These are phyloP conservation scores for Dolomedes plantarius DNA, from an alignment of 2,888 invertebrate genomes.

Conservation along the genomic window DNA sequence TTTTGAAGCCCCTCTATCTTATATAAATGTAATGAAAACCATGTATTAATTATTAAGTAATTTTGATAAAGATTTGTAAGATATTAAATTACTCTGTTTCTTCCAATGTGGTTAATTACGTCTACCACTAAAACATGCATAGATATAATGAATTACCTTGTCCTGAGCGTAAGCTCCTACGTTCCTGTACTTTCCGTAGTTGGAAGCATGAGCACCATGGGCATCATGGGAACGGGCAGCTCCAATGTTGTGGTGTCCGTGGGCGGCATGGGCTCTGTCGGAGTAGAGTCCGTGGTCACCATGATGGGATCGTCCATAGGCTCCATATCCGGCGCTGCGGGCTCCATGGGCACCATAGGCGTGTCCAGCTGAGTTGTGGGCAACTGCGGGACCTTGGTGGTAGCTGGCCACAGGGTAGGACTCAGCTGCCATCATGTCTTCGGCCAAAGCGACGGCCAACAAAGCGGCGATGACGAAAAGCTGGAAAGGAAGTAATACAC, in stretches of 20 bases:
- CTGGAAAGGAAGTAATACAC: too few species aligned
- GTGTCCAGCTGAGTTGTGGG: conserved; percentile 50
- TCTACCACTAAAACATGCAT: too few species aligned
- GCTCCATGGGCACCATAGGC: conserved; percentile 62
- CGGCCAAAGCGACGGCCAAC: conserved; percentile 51
- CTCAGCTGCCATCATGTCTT: conserved; percentile 60
- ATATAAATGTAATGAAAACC: too few species aligned
- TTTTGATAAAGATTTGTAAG: too few species aligned
- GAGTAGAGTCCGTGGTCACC: conserved; percentile 68
- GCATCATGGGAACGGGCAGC: conserved; percentile 46
- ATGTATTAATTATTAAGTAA: too few species aligned
- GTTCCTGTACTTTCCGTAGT: conserved; percentile 61
- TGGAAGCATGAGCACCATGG: conserved; percentile 57
- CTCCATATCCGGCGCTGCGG: conserved; percentile 45
- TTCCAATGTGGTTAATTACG: too few species aligned
- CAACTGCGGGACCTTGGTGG: conserved; percentile 48
- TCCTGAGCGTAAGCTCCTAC: conserved; percentile 65
- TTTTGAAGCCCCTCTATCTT: too few species aligned
- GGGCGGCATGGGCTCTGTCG: conserved; percentile 56
- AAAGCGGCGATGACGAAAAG: conserved; percentile 42
- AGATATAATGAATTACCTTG: too few species aligned
- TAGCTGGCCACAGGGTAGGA: conserved; percentile 58
- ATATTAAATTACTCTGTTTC: too few species aligned
- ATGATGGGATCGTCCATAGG: conserved; percentile 52
- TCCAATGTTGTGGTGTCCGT: conserved; percentile 66